These are phyloP conservation scores for Chorisops tibialis DNA, from an alignment of 2,888 invertebrate species.

Conservation along the genomic window DNA sequence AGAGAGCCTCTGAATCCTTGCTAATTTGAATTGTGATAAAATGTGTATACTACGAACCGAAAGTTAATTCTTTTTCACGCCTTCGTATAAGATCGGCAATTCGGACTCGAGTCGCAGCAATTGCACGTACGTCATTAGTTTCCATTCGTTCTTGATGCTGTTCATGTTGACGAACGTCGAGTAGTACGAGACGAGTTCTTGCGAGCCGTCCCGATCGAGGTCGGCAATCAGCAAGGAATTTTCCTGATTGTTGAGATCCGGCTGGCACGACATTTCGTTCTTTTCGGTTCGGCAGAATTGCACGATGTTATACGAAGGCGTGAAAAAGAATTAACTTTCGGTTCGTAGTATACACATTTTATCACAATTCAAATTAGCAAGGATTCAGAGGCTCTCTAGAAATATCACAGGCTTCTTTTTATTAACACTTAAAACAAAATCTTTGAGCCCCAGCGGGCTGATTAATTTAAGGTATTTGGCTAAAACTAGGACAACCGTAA, in stretches of 20 bases:
- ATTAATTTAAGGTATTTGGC: no score
- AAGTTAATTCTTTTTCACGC: constrained; percentile 36
- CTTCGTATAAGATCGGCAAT: constrained; percentile 65
- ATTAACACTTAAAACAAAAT: no score
- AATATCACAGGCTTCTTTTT: no score
- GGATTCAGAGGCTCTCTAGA: no score
- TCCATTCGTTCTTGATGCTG: constrained; percentile 54
- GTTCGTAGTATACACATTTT: background rate
- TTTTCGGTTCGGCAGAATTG: constrained; percentile 62
- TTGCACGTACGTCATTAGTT: constrained; percentile 64
- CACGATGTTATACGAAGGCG: constrained; percentile 64
- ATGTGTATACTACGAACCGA: background rate
- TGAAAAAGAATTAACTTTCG: constrained; percentile 31
- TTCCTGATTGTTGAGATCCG: constrained; percentile 69
- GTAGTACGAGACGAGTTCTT: constrained; percentile 74
- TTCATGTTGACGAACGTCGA: constrained; percentile 59
- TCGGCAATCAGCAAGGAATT: constrained; percentile 71
- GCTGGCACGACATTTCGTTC: constrained; percentile 61
- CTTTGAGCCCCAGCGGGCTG: no score
- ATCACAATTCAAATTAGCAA: no score
- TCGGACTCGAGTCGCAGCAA: constrained; percentile 70
- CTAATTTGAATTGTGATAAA: no score
- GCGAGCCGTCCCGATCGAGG: constrained; percentile 70
- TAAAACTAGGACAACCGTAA: no score
- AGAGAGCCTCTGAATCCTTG: no score